phyloP scores from a whole-genome alignment of 2,113 vertebrate species.

The Cyanocitta stelleri region DNA sequence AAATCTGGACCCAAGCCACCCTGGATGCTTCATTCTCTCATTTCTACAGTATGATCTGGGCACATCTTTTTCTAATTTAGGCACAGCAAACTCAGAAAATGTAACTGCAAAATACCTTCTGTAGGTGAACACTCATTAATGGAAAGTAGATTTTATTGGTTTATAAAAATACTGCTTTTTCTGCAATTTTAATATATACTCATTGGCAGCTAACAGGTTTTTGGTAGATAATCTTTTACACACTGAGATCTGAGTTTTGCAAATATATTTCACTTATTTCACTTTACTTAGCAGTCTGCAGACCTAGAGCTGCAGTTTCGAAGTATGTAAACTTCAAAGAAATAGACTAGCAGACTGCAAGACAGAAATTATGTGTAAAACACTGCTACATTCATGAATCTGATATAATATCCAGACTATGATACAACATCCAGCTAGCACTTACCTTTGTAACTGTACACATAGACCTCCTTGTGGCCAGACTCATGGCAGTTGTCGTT shows the following conservation, averaged over 20 bases:
- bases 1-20: neutral
- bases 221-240: neutral
- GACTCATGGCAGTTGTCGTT: slow-evolving; percentile 83
- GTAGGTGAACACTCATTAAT: neutral
- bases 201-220: neutral
- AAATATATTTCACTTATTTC: neutral
- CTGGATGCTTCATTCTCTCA: neutral
- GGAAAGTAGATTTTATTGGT: neutral
- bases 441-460: slow-evolving; percentile 81
- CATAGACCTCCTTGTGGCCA: slow-evolving; percentile 81
- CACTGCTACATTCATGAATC: neutral
- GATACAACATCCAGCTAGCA: neutral
- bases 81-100: neutral
- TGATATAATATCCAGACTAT: neutral
- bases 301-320: neutral
- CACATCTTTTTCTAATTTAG: neutral
- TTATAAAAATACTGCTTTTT: neutral
- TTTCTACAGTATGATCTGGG: neutral
- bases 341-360: neutral
- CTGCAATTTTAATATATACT: neutral
- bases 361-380: neutral
- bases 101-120: neutral
- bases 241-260: neutral
- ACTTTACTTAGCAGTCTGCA: neutral
- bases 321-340: neutral